A percentile compares a stretch with the other conserved stretches of the same genome.
phyloP scores from a whole-genome alignment of 2,888 invertebrate genomes.

The Drosophila kanekoi region DNA sequence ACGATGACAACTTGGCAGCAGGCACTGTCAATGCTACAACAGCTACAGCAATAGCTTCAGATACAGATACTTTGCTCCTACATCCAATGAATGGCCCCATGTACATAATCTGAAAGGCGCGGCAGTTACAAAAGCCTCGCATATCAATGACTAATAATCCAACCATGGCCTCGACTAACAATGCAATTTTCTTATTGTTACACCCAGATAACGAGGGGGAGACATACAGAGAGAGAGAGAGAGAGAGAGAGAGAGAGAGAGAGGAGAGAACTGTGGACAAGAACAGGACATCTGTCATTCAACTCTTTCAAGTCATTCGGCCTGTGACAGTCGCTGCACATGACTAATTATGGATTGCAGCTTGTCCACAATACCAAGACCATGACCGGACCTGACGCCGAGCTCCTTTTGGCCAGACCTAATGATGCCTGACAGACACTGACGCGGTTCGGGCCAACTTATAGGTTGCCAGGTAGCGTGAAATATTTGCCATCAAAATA shows the following conservation, averaged over 20 bases:
- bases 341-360: constrained; percentile 77
- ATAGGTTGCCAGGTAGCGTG: constrained; percentile 59
- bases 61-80: constrained; percentile 21
- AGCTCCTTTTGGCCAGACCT: constrained; percentile 48
- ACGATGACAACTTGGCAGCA: constrained; percentile 29
- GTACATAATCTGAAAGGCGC: constrained; percentile 52
- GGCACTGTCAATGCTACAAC: constrained; percentile 7
- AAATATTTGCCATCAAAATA: constrained; percentile 78
- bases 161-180: constrained; percentile 38
- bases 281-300: constrained; percentile 75
- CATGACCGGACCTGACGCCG: constrained; percentile 31
- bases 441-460: constrained; percentile 41
- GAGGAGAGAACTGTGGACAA: background rate
- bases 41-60: constrained; percentile 10
- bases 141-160: constrained; percentile 74
- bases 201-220: background rate
- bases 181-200: constrained; percentile 64
- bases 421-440: constrained; percentile 75
- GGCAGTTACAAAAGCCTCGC: constrained; percentile 58
- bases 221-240: background rate
- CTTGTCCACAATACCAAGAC: constrained; percentile 40
- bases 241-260: background rate
- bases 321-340: constrained; percentile 70
- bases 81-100: constrained; percentile 11
- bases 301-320: constrained; percentile 47